Evolutionary conservation across 2,888 invertebrate species (phyloP).

Genomic region (Oscheius myriophilus): DNA sequence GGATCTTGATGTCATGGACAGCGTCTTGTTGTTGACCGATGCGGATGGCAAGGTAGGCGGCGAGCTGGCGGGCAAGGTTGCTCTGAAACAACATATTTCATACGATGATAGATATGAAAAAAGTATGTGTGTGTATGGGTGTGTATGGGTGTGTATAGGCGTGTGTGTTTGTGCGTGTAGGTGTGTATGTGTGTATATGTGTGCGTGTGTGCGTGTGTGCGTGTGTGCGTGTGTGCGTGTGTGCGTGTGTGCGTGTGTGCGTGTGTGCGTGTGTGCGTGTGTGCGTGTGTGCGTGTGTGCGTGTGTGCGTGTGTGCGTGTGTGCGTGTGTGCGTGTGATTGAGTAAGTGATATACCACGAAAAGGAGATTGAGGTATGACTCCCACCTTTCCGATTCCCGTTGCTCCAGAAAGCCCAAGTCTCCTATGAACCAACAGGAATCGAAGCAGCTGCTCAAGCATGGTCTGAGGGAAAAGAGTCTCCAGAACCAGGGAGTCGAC

Average conservation of each 20-base stretch:
- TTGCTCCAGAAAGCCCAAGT: constrained; percentile 91
- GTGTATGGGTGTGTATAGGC: too few relatives aligned
- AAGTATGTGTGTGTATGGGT: too few relatives aligned
- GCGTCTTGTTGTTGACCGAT: constrained; percentile 42
- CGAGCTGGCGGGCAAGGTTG: constrained; percentile 90
- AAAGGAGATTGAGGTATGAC: background rate
- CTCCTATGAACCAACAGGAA: constrained; percentile 89
- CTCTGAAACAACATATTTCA: constrained; percentile 76
- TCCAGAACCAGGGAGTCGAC: constrained; percentile 82
- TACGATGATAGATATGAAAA: background rate
- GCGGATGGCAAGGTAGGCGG: constrained; percentile 83
- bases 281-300: too few relatives aligned
- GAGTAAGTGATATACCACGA: background rate
- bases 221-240: too few relatives aligned
- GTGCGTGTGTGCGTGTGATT: too few relatives aligned
- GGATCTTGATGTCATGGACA: constrained; percentile 60
- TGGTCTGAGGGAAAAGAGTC: constrained; percentile 61
- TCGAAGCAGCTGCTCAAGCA: constrained; percentile 88
- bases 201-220: too few relatives aligned
- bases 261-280: too few relatives aligned
- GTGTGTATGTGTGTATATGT: too few relatives aligned
- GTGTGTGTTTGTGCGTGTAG: too few relatives aligned
- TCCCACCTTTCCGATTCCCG: constrained; percentile 51
- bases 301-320: too few relatives aligned
- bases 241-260: too few relatives aligned